Evolutionary conservation across 2,888 invertebrate species (phyloP).

Genomic region (Patella pellucida): DNA sequence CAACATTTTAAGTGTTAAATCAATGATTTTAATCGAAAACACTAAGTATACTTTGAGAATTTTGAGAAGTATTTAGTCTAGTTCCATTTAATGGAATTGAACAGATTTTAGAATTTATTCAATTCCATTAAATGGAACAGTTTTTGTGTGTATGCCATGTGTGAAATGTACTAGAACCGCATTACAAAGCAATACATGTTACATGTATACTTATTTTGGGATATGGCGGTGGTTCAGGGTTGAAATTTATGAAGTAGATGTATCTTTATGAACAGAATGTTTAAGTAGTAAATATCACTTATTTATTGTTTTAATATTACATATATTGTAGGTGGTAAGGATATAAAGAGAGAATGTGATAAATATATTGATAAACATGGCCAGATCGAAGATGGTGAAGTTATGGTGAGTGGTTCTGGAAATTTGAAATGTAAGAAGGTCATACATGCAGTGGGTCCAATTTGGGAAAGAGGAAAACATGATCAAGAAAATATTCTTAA

Average conservation of each 20-base stretch:
- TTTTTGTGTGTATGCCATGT: too few species aligned
- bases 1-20: too few species aligned
- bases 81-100: too few species aligned
- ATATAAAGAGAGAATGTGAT: constrained; percentile 46
- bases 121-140: too few species aligned
- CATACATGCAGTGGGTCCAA: constrained; percentile 51
- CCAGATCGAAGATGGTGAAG: constrained; percentile 38
- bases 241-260: background rate
- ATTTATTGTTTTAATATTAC: background rate
- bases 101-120: too few species aligned
- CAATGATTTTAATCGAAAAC: too few species aligned
- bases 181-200: too few species aligned
- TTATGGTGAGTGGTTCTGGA: constrained; percentile 40
- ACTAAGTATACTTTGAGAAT: too few species aligned
- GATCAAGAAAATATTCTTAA: constrained; percentile 35
- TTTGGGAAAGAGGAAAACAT: constrained; percentile 41
- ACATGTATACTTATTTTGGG: too few species aligned
- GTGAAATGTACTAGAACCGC: too few species aligned
- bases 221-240: too few species aligned
- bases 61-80: too few species aligned
- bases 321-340: constrained; percentile 38
- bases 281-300: background rate
- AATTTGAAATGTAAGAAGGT: constrained; percentile 37
- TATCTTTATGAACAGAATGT: background rate
- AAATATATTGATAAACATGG: constrained; percentile 37